Evolutionary conservation across 2,113 vertebrate genomes (phyloP), one percentile per base, ranked within the genome.

Genomic region (Protobothrops flavoviridis): DNA sequence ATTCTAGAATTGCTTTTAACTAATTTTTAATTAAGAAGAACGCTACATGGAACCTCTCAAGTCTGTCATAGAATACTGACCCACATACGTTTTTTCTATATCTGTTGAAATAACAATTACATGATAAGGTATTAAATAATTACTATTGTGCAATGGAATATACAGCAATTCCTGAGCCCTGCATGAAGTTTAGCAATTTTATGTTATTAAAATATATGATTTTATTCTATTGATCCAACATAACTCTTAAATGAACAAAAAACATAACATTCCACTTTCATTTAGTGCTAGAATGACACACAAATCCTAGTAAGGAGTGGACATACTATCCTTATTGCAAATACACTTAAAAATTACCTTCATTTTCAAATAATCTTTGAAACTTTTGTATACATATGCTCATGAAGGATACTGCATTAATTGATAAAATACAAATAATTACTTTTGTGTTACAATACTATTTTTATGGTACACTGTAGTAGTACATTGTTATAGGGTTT

Each of bases 161-260:
- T 59, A n/a, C 48, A 91, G 13, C 13, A 48, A 93, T 88, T 93
- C 61, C 88, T 56, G 59, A 74, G 91, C 24, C 87, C 50, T 23
- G 87, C 85, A 50, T 93, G 69, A 92, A 29, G 94, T 39, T 56
- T 61, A 21, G 20, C 33, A 93, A 5, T 57, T 17, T 17, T 20
- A 1, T 85, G 7, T 93, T 91, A 56, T 23, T 92, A 93, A 91
- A 53, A 5, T 92, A 59, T 69, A 74, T 88, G 92, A 88, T 55
- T 29, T 90, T 61, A 6, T 10, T 1, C 6, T 81, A 23, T 45
- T 74, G 85, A 94, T 23, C n/a, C n/a, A 86, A 87, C 43, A 52
- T 59, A 89, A 89, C 57, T 85, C 69, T 61, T n/a, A 92, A 89
- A 53, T 89, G 55, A 91, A 61, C 61, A 89, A 94, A 94, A 91